phyloP scores from a whole-genome alignment of 2,113 vertebrate genomes.

The Eira barbara region DNA sequence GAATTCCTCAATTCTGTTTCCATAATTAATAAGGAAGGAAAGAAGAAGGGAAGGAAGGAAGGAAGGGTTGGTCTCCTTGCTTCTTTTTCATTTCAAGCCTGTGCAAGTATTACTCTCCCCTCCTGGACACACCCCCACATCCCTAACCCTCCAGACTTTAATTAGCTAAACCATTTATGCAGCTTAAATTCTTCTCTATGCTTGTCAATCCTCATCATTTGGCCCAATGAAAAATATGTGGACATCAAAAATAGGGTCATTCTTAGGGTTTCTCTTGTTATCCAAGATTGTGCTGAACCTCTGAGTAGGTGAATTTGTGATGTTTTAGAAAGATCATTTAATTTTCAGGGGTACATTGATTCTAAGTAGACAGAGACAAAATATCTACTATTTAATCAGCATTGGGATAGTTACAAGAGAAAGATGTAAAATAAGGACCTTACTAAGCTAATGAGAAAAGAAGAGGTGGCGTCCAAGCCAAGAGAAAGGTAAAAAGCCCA shows the following conservation, averaged over 20 bases:
- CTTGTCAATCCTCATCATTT: neutral
- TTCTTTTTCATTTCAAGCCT: neutral
- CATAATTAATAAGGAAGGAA: neutral
- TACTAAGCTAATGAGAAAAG: neutral
- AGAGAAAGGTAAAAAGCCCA: neutral
- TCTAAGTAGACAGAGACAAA: constrained; percentile 19
- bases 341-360: neutral
- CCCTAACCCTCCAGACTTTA: neutral
- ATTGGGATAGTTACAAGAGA: neutral
- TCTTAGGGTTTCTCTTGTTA: neutral
- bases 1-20: neutral
- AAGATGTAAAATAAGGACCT: neutral
- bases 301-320: neutral
- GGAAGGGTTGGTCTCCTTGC: neutral
- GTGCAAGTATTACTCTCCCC: neutral
- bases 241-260: neutral
- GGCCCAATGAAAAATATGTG: neutral
- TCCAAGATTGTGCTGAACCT: neutral
- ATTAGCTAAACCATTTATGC: neutral
- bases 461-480: neutral
- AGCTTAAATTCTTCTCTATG: neutral
- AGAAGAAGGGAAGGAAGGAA: neutral
- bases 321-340: neutral
- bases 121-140: neutral
- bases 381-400: neutral